Conservation (phyloP, 2,797 vertebrate species). For the Euthynnus affinis region DNA sequence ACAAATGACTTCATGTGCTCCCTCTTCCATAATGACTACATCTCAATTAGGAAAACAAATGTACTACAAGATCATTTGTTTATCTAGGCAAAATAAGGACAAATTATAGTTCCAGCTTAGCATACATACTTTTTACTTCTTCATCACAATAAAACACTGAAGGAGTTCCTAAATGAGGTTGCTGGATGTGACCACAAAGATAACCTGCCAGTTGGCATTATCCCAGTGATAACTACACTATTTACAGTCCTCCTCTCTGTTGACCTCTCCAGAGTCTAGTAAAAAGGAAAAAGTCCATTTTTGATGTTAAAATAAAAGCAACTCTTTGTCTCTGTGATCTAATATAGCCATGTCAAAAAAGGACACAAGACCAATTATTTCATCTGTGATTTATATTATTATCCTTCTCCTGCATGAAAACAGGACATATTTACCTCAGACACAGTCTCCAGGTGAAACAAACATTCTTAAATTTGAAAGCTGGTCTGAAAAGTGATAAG, state of each 20-base stretch:
- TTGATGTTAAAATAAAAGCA: conserved; percentile 32
- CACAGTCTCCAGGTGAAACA: neutral
- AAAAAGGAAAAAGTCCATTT: conserved; percentile 11
- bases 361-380: neutral
- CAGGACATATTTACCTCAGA: neutral
- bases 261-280: conserved; percentile 14
- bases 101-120: conserved; percentile 29
- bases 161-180: conserved; percentile 31
- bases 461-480: conserved; percentile 9
- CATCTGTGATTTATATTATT: neutral
- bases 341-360: neutral
- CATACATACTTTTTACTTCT: neutral
- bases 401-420: neutral
- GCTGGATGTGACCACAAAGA: conserved; percentile 32
- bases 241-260: conserved; percentile 33
- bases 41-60: conserved; percentile 64
- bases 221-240: conserved; percentile 31
- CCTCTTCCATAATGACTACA: conserved; percentile 39
- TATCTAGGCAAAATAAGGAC: conserved; percentile 42
- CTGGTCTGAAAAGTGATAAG: conserved; percentile 13
- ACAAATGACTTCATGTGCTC: conserved; percentile 57
- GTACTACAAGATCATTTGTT: conserved; percentile 44
- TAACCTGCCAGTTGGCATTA: conserved; percentile 31
- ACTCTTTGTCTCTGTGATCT: neutral
- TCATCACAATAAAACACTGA: conserved; percentile 22